A percentile compares a stretch with the other conserved stretches of the same genome.
phyloP scores from a whole-genome alignment of 2,797 vertebrate genomes.

The Pipistrellus pygmaeus region DNA sequence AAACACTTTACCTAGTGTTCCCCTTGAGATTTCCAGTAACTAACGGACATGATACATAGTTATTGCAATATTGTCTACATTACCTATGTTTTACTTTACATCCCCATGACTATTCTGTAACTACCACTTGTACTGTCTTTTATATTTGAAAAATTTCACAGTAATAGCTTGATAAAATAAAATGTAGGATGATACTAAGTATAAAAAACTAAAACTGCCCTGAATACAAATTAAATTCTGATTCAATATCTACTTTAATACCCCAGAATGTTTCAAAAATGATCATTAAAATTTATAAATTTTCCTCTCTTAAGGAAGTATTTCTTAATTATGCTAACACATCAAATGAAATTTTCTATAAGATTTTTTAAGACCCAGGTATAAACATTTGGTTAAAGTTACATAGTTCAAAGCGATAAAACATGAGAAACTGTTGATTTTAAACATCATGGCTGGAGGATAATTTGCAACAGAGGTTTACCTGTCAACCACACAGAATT shows the following conservation, averaged over 20 bases:
- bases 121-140: not conserved
- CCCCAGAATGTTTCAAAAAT: not conserved
- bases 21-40: not conserved
- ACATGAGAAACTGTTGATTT: constrained; percentile 65
- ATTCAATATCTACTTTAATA: not conserved
- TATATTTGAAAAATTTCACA: not conserved
- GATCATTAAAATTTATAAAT: constrained; percentile 5
- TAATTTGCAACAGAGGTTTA: constrained; percentile 77
- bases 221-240: constrained; percentile 15
- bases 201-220: not conserved
- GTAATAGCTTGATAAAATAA: not conserved
- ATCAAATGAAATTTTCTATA: constrained; percentile 40
- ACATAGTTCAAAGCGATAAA: constrained; percentile 58
- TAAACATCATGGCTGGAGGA: constrained; percentile 63
- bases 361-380: constrained; percentile 45
- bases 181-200: not conserved
- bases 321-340: constrained; percentile 28
- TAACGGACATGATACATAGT: too few species aligned
- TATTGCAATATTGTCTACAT: not conserved
- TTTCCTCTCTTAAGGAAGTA: constrained; percentile 19
- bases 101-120: not conserved
- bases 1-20: not conserved
- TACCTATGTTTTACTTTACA: not conserved
- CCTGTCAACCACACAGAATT: constrained; percentile 80
- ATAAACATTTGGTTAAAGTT: constrained; percentile 60